phyloP scores from a whole-genome alignment of 2,888 invertebrate species.

The Cotesia congregata region DNA sequence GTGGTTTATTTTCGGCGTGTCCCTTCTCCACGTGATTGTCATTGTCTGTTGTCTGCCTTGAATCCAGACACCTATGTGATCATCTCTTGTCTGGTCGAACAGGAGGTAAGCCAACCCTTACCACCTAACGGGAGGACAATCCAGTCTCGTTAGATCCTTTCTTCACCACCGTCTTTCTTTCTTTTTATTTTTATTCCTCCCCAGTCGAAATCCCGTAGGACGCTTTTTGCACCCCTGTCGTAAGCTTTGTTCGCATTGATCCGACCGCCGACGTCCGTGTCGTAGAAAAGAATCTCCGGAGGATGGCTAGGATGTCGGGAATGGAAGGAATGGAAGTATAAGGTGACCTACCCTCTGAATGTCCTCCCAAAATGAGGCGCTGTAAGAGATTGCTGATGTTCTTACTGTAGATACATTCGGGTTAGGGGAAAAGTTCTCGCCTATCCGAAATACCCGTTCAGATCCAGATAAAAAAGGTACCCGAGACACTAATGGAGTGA shows the following conservation, averaged over 20 bases:
- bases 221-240: constrained; percentile 47
- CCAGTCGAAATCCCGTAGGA: constrained; percentile 46
- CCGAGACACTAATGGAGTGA: constrained; percentile 27
- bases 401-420: constrained; percentile 30
- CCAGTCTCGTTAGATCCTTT: constrained; percentile 20
- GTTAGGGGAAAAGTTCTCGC: constrained; percentile 31
- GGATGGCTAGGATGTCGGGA: background rate
- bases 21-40: constrained; percentile 37
- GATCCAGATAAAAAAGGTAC: constrained; percentile 7
- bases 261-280: constrained; percentile 42
- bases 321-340: too few species aligned
- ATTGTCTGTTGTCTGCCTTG: constrained; percentile 39
- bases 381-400: constrained; percentile 49
- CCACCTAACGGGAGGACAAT: background rate
- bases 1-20: background rate
- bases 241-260: constrained; percentile 51
- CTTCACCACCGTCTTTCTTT: background rate
- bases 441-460: constrained; percentile 29
- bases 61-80: constrained; percentile 44
- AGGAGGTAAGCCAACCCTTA: constrained; percentile 26
- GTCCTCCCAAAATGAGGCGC: constrained; percentile 38
- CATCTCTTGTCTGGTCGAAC: constrained; percentile 42
- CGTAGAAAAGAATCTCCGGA: constrained; percentile 26
- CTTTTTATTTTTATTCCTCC: constrained; percentile 24
- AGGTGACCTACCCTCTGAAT: constrained; percentile 44